Conservation (phyloP, 1,140 invertebrate species). For the Callitettix versicolor region DNA sequence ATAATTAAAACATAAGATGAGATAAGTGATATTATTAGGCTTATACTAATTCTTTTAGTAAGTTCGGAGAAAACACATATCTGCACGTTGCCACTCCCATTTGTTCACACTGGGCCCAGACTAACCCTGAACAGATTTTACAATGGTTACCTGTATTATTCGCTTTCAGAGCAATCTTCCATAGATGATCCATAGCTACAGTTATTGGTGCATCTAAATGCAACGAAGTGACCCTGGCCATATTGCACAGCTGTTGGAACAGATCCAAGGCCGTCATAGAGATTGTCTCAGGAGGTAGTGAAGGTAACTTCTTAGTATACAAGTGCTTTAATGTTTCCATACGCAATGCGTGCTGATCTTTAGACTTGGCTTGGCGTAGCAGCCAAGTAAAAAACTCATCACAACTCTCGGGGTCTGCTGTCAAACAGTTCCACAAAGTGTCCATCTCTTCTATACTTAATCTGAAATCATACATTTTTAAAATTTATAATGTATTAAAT, state of each 20-base stretch:
- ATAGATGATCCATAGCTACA: constrained; percentile 83
- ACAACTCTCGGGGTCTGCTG: constrained; percentile 66
- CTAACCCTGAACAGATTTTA: constrained; percentile 4
- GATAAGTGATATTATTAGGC: no score
- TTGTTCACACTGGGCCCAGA: no score
- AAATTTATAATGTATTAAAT: no score
- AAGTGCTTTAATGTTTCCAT: constrained; percentile 77
- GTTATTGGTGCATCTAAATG: constrained; percentile 42
- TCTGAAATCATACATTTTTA: constrained; percentile 35
- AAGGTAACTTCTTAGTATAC: constrained; percentile 80
- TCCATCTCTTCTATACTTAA: constrained; percentile 82
- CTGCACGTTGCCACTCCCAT: no score
- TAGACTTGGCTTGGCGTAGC: constrained; percentile 74
- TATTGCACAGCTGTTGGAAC: constrained; percentile 81
- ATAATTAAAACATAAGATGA: no score
- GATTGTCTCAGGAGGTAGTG: constrained; percentile 73
- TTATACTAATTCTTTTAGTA: no score
- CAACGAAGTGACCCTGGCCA: constrained; percentile 57
- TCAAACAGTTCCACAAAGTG: constrained; percentile 80
- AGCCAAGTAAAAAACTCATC: constrained; percentile 91
- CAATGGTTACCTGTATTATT: constrained; percentile 57
- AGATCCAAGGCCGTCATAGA: constrained; percentile 84
- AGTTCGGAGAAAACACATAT: no score
- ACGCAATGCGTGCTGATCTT: constrained; percentile 82
- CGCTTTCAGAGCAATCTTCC: constrained; percentile 82